Evolutionary conservation across 1,140 invertebrate genomes (phyloP).

Genomic region (Pseudoatta argentina): DNA sequence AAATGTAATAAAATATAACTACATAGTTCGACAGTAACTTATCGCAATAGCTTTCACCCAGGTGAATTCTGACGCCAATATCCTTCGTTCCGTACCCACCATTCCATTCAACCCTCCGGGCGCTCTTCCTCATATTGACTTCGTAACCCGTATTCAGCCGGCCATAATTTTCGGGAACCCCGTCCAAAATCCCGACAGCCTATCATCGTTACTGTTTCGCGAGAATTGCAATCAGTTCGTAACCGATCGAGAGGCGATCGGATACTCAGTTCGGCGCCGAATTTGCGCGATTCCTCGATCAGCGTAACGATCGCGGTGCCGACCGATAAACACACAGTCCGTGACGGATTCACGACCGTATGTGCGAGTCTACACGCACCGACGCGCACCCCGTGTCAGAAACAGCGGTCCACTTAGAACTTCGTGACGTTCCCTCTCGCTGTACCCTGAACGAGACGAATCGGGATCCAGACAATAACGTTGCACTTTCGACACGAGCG

Average conservation of each 20-base stretch:
- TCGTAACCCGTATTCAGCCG: conserved; percentile 72
- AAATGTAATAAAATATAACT: conserved; percentile 12
- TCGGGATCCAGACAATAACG: conserved; percentile 73
- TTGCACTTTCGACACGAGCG: conserved; percentile 71
- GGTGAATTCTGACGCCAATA: conserved; percentile 66
- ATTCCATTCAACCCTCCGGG: conserved; percentile 15
- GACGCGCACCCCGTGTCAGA: conserved; percentile 67
- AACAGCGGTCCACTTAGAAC: conserved; percentile 69
- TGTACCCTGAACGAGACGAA: conserved; percentile 68
- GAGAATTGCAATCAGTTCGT: conserved; percentile 1
- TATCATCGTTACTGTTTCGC: conserved; percentile 69
- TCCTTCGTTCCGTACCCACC: neutral
- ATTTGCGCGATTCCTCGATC: conserved; percentile 44
- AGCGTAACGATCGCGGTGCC: conserved; percentile 63
- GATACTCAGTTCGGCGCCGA: neutral
- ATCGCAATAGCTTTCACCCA: conserved; percentile 42
- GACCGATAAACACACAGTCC: conserved; percentile 51
- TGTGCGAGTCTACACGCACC: conserved; percentile 48
- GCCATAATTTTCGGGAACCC: conserved; percentile 70
- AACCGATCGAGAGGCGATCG: conserved; percentile 14
- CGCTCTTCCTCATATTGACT: conserved; percentile 57
- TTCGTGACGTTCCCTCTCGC: conserved; percentile 47
- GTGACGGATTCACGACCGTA: conserved; percentile 62
- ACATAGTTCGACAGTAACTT: neutral
- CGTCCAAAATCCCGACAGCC: conserved; percentile 71